Evolutionary conservation across 2,113 vertebrate genomes (phyloP), one percentile per base, ranked within the genome.

Genomic region (Passerina amoena): DNA sequence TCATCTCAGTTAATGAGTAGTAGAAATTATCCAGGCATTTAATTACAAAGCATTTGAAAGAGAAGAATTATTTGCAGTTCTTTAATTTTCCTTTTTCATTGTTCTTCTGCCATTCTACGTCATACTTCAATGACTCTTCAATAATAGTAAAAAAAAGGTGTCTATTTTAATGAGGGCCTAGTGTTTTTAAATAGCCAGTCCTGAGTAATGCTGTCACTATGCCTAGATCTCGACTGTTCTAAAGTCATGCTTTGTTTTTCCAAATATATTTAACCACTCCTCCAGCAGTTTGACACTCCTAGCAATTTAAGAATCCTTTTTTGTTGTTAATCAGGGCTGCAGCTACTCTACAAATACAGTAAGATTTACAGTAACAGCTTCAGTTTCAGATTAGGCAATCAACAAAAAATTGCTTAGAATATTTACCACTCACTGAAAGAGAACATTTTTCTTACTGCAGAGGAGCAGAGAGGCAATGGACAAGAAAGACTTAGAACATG

Each of bases 71-170:
- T 76, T 86, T 91, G 31, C 68, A 45, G 20, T 51, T 93, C 88
- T 65, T 80, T 68, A 92, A 42, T 57, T 35, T 45, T 83, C 27
- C 47, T 50, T 88, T 44, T 38, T 63, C 38, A 83, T 81, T 85
- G 71, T 61, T 42, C 25, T 68, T 71, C 48, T 81, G 33, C 51
- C 51, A 72, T 64, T 89, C 45, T 53, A 86, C 82, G 80, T 81
- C 84, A 93, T 68, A 88, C 80, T 96, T 94, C 89, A 87, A 65
- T 51, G 85, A 56, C 45, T 86, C 93, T 88, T 93, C 61, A 93
- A 72, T 72, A 88, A 81, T 25, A 84, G 48, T 45, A 31, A 13
- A 60, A 38, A 38, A 38, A 86, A 68, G 45, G 6, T 40, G 42
- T 84, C 57, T 70, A n/a, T 87, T 91, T 89, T 96, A 95, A 91